Evolutionary conservation across 2,888 invertebrate species (phyloP).

Genomic region (Calliopum simillimum): DNA sequence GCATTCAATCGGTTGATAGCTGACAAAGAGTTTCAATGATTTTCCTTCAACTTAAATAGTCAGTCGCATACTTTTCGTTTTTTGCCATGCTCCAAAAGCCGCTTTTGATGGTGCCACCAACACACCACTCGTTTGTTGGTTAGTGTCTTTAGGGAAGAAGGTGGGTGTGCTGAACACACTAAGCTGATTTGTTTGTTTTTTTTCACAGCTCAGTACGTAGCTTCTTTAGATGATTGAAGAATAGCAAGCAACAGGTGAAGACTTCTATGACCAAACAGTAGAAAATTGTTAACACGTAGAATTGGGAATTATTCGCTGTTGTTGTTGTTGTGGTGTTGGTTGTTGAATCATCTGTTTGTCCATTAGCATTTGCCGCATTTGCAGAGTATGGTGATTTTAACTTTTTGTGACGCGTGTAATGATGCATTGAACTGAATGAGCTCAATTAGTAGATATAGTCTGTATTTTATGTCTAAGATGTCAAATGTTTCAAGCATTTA

Average conservation of each 20-base stretch:
- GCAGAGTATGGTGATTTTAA: constrained; percentile 46
- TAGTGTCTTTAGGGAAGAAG: not conserved
- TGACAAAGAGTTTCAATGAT: not conserved
- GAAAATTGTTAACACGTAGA: constrained; percentile 52
- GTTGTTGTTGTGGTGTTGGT: constrained; percentile 36
- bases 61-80: not conserved
- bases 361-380: constrained; percentile 34
- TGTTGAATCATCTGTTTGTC: too few relatives aligned
- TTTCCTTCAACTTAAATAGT: constrained; percentile 8
- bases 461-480: not conserved
- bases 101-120: not conserved
- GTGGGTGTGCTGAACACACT: not conserved
- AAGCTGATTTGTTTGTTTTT: not conserved
- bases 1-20: not conserved
- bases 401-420: constrained; percentile 51
- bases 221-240: constrained; percentile 55
- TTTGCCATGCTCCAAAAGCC: not conserved
- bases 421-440: constrained; percentile 51
- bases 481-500: not conserved
- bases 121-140: not conserved
- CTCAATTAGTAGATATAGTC: not conserved
- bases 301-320: constrained; percentile 43
- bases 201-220: constrained; percentile 49
- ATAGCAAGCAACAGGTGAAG: constrained; percentile 56
- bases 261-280: constrained; percentile 57